Evolutionary conservation across 1,140 invertebrate species (phyloP).

Genomic region (Papilio glaucus): DNA sequence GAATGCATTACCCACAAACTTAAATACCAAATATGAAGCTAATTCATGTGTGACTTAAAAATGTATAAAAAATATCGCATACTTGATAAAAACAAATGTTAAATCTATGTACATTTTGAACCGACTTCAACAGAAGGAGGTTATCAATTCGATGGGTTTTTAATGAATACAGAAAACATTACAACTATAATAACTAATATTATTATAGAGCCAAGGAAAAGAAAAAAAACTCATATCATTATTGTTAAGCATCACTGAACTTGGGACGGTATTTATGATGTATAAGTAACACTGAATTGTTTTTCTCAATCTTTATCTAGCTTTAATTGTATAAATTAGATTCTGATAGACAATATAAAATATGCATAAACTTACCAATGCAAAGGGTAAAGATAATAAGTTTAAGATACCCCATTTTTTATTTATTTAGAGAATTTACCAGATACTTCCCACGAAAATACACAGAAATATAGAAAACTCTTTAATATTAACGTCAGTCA

Average conservation of each 20-base stretch:
- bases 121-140: too few relatives aligned
- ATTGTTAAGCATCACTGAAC: not conserved
- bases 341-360: not conserved
- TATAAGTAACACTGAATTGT: not conserved
- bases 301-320: not conserved
- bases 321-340: not conserved
- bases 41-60: too few relatives aligned
- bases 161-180: too few relatives aligned
- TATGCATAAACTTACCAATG: not conserved
- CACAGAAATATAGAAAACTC: not conserved
- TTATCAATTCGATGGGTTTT: too few relatives aligned
- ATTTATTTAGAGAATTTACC: not conserved
- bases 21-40: too few relatives aligned
- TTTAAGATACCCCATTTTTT: not conserved
- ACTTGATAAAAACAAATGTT: too few relatives aligned
- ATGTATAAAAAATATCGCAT: too few relatives aligned
- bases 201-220: too few relatives aligned
- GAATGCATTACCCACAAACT: too few relatives aligned
- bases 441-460: not conserved
- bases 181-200: too few relatives aligned
- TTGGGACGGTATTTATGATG: not conserved
- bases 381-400: not conserved
- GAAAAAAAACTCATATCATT: not conserved
- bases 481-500: too few relatives aligned
- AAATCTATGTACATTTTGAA: too few relatives aligned